phyloP scores from a whole-genome alignment of 2,797 vertebrate species.

The Galago senegalensis region DNA sequence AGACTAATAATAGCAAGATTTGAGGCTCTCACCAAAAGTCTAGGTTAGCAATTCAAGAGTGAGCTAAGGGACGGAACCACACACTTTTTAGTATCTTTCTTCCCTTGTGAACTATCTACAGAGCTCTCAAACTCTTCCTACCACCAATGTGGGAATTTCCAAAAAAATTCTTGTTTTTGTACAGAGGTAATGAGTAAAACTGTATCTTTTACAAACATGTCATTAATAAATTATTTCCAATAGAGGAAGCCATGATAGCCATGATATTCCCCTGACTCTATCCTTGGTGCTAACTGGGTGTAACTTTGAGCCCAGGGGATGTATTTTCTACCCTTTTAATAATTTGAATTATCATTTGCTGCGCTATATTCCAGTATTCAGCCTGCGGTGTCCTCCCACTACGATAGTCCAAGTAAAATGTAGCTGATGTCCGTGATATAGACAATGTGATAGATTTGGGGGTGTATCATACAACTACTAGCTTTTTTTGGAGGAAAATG shows the following conservation, averaged over 20 bases:
- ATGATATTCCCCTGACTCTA: conserved; percentile 59
- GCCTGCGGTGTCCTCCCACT: conserved; percentile 57
- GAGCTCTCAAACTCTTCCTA: neutral
- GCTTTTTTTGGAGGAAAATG: conserved; percentile 76
- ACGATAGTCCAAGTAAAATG: conserved; percentile 51
- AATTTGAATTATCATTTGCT: conserved; percentile 57
- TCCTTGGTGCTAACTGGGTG: conserved; percentile 53
- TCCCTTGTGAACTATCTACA: neutral
- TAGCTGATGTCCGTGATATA: neutral
- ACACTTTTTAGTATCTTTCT: neutral
- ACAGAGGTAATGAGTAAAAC: conserved; percentile 17
- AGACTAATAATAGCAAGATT: neutral
- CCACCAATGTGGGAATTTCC: neutral
- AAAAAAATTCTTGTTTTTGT: conserved; percentile 28
- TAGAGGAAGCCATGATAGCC: conserved; percentile 59
- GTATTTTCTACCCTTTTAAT: conserved; percentile 60
- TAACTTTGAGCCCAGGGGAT: conserved; percentile 53
- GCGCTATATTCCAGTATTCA: conserved; percentile 24
- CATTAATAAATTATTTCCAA: conserved; percentile 56
- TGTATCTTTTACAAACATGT: neutral
- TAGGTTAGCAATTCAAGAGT: neutral
- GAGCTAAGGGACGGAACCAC: neutral
- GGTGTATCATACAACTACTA: conserved; percentile 77
- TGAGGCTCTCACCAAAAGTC: neutral
- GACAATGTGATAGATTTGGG: conserved; percentile 80